Conservation (phyloP, 1,140 invertebrate species). For the Micrasema minimum region DNA sequence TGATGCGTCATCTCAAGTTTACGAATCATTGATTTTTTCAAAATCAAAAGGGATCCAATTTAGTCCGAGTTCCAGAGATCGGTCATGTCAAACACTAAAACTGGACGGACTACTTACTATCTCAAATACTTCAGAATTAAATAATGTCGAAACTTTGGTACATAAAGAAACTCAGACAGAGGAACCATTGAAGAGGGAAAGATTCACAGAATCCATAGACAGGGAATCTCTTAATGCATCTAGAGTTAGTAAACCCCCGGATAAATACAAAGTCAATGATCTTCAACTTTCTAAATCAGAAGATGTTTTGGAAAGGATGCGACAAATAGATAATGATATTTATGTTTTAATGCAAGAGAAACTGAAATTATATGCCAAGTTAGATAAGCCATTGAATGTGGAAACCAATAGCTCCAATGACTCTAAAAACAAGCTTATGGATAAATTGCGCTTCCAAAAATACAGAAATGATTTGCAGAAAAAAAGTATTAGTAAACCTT, state of each 20-base stretch:
- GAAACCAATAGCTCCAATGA: slow-evolving; percentile 4
- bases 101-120: slow-evolving; percentile 24
- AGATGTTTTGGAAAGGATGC: slow-evolving; percentile 58
- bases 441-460: slow-evolving; percentile 24
- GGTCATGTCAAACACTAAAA: slow-evolving; percentile 36
- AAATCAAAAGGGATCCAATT: slow-evolving; percentile 46
- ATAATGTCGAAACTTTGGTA: slow-evolving; percentile 1
- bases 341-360: slow-evolving; percentile 64
- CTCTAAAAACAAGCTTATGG: slow-evolving; percentile 18
- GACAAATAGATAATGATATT: slow-evolving; percentile 66
- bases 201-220: neutral
- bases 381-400: slow-evolving; percentile 54
- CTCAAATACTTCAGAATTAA: slow-evolving; percentile 11
- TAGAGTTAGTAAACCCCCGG: slow-evolving; percentile 11
- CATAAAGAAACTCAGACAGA: slow-evolving; percentile 37
- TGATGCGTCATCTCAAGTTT: slow-evolving; percentile 47
- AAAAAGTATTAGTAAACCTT: slow-evolving; percentile 15
- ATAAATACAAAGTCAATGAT: neutral
- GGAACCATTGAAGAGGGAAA: slow-evolving; percentile 3
- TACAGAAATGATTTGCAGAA: slow-evolving; percentile 19
- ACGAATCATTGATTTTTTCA: slow-evolving; percentile 48
- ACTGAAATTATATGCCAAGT: slow-evolving; percentile 62
- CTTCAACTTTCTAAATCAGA: slow-evolving; percentile 11
- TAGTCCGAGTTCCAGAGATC: slow-evolving; percentile 25
- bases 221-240: slow-evolving; percentile 5